These are phyloP conservation scores for Stichopus chloronotus DNA, from an alignment of 35 echinoderm and acorn worm species.

Conservation along the genomic window DNA sequence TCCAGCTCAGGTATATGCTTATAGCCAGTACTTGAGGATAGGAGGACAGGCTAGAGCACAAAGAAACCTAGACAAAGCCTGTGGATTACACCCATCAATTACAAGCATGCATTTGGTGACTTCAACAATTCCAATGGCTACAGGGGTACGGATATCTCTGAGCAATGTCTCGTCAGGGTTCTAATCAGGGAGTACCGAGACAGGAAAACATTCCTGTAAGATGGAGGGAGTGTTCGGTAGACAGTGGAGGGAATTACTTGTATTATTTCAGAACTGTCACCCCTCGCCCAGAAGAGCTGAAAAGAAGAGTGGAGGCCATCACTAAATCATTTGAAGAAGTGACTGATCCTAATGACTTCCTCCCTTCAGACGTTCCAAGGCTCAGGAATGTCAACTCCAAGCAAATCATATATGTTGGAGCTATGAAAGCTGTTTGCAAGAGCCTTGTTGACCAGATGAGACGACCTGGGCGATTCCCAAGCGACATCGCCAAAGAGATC, in stretches of 20 bases:
- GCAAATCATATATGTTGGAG: not conserved
- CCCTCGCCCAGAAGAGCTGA: not conserved
- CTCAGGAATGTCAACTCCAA: not conserved
- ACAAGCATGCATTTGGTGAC: slow-evolving; percentile 5
- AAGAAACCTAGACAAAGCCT: not conserved
- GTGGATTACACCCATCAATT: not conserved
- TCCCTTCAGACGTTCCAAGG: not conserved
- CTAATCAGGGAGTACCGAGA: not conserved
- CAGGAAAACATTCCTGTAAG: slow-evolving; percentile 3
- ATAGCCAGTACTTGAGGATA: slow-evolving; percentile 29
- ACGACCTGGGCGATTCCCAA: not conserved
- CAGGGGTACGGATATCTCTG: not conserved
- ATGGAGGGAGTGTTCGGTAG: slow-evolving; percentile 7
- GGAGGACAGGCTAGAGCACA: not conserved
- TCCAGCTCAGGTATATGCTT: slow-evolving; percentile 1
- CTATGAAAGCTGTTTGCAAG: slow-evolving; percentile 42
- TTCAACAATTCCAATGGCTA: not conserved
- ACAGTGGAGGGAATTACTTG: not conserved
- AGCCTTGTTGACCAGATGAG: slow-evolving; percentile 13
- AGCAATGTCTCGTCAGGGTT: not conserved
- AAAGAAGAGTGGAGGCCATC: not conserved
- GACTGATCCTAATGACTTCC: not conserved
- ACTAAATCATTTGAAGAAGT: not conserved
- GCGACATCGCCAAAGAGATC: not conserved
- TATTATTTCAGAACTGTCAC: slow-evolving; percentile 17